Evolutionary conservation across 2,113 vertebrate genomes (phyloP), one percentile per base, ranked within the genome.

Genomic region (Neolamprologus devosi): DNA sequence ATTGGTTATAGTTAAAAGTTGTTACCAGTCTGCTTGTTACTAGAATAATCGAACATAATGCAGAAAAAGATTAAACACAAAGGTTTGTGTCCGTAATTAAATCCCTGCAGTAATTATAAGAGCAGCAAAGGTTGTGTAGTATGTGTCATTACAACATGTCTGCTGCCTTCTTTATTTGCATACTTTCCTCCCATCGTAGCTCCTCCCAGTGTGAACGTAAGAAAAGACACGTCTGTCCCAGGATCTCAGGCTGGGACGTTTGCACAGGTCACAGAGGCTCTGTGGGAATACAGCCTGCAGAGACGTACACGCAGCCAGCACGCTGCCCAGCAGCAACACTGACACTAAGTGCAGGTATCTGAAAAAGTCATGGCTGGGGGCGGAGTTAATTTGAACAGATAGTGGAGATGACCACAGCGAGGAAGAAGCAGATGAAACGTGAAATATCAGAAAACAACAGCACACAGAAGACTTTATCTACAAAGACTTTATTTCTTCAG

Each of bases 141-240:
- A 0, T 1, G 10, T 78, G 28, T 51, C 10, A 45, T 28, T 7
- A 19, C 4, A 49, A 75, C 70, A 1, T 30, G 0, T 78, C 73
- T 51, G 26, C 73, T 78, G 70, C 42, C 1, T 49, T 49, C 14
- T 19, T 49, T 30, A 30, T 78, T 49, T 30, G 3, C 23, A 30
- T 49, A 26, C 26, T 49, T 49, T 78, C 26, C 70, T 49, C 70
- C 45, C 70, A 30, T 51, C 10, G 11, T 30, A 19, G 42, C 45
- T 78, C 42, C 70, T 75, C 73, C 45, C 45, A 8, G 10, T 78
- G 16, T 49, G 9, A 78, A 12, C 2, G 3, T 78, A 78, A 78
- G 23, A 75, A 75, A 1, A 75, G 14, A 19, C 4, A 1, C 0
- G 1, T 8, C 7, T 49, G 45, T 78, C 11, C 73, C 45, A 49